Percentiles rank a stretch among this genome's conserved stretches.
Evolutionary conservation across 2,888 invertebrate species (phyloP).

Genomic region (Sinohyriopsis cumingii): DNA sequence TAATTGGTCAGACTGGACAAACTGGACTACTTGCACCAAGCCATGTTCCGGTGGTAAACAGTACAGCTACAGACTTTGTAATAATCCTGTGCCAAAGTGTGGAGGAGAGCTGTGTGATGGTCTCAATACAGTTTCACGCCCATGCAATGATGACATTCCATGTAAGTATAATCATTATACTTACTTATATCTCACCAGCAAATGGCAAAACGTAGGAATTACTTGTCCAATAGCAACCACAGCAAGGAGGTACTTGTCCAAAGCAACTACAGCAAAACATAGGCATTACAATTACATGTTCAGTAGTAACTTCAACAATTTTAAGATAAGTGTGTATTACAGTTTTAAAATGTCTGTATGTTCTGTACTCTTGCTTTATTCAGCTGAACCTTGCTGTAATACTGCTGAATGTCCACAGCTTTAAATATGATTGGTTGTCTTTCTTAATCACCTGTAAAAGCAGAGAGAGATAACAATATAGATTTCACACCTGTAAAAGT

Average conservation of each 20-base stretch:
- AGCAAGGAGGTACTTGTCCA: not conserved
- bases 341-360: no score
- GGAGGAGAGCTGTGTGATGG: slow-evolving; percentile 17
- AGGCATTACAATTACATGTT: no score
- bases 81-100: slow-evolving; percentile 14
- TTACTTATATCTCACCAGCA: slow-evolving; percentile 14
- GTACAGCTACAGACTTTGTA: slow-evolving; percentile 11
- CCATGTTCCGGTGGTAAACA: slow-evolving; percentile 8
- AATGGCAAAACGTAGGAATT: not conserved
- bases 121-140: slow-evolving; percentile 5
- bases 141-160: slow-evolving; percentile 12
- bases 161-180: slow-evolving; percentile 16
- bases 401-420: no score
- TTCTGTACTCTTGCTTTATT: no score
- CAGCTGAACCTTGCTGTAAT: no score
- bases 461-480: no score
- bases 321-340: no score
- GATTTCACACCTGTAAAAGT: no score
- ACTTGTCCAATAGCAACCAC: not conserved
- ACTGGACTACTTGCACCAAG: slow-evolving; percentile 14
- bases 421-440: no score
- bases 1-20: slow-evolving; percentile 15
- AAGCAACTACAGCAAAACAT: not conserved
- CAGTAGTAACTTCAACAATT: no score
- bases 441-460: no score